Evolutionary conservation across 1,140 invertebrate genomes (phyloP).

Genomic region (Eupristina koningsbergeri): DNA sequence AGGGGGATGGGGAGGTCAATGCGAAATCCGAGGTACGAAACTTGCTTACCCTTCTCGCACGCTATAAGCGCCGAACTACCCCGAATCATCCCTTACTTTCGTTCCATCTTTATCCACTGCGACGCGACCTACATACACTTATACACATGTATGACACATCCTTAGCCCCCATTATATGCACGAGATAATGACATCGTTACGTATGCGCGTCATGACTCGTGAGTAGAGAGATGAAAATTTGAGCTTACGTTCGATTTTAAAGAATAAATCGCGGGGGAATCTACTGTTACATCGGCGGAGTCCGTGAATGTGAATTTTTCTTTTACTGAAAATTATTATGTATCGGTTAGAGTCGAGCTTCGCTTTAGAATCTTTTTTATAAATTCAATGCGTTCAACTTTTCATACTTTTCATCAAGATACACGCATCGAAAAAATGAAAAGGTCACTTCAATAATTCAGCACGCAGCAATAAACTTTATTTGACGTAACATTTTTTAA

Average conservation of each 20-base stretch:
- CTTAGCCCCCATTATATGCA: conserved; percentile 41
- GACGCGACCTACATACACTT: conserved; percentile 41
- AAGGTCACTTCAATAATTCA: neutral
- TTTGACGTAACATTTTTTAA: no score
- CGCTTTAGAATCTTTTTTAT: neutral
- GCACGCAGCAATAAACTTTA: no score
- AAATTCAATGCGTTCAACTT: neutral
- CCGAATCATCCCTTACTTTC: neutral
- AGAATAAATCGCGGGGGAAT: neutral
- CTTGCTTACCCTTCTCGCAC: neutral
- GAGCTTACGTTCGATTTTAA: neutral
- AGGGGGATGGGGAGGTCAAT: neutral
- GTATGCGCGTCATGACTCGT: neutral
- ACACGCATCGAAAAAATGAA: neutral
- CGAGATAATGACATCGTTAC: conserved; percentile 37
- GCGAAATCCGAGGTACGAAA: neutral
- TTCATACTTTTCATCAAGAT: neutral
- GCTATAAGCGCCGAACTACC: neutral
- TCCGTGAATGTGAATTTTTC: no score
- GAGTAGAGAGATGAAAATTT: neutral
- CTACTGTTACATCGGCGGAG: neutral
- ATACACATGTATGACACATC: conserved; percentile 1
- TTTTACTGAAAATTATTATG: no score
- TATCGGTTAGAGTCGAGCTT: neutral
- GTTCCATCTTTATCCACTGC: neutral